These are phyloP conservation scores for Ectemnius cavifrons DNA, from an alignment of 2,888 invertebrate genomes.

Conservation along the genomic window DNA sequence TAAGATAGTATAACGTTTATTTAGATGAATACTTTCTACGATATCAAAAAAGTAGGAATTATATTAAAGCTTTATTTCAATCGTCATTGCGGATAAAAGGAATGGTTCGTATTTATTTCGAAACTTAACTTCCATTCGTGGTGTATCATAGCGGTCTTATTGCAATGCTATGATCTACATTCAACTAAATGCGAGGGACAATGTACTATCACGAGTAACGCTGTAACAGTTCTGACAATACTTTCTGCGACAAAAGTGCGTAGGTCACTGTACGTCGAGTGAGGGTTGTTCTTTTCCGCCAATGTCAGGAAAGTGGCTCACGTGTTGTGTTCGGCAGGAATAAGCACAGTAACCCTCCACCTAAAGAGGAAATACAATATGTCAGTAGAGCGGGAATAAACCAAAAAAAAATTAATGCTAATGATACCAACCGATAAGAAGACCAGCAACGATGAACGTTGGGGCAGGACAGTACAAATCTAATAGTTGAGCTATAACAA, in stretches of 20 bases:
- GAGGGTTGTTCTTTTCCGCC: slow-evolving; percentile 42
- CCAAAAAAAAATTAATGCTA: background rate
- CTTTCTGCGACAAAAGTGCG: slow-evolving; percentile 48
- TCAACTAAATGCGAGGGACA: slow-evolving; percentile 27
- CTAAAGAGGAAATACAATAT: slow-evolving; percentile 63
- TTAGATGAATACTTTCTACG: background rate
- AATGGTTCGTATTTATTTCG: background rate
- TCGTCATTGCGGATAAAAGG: background rate
- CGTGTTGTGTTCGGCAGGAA: slow-evolving; percentile 94
- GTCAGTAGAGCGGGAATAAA: background rate
- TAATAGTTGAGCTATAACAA: slow-evolving; percentile 92
- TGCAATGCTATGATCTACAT: slow-evolving; percentile 21
- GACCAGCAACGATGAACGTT: slow-evolving; percentile 92
- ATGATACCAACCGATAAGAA: slow-evolving; percentile 82
- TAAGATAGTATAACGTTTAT: background rate
- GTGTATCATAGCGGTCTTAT: background rate
- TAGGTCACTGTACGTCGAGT: slow-evolving; percentile 62
- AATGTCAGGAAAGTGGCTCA: slow-evolving; percentile 83
- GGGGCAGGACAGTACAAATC: slow-evolving; percentile 95
- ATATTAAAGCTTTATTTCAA: slow-evolving; percentile 4
- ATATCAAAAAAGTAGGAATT: slow-evolving; percentile 1
- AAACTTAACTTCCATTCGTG: no score
- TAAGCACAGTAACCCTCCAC: slow-evolving; percentile 93
- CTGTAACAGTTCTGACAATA: slow-evolving; percentile 18
- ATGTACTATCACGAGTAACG: slow-evolving; percentile 19